phyloP scores from a whole-genome alignment of 37 sponge, comb jelly and placozoan genomes.

The Haliclona indistincta region DNA sequence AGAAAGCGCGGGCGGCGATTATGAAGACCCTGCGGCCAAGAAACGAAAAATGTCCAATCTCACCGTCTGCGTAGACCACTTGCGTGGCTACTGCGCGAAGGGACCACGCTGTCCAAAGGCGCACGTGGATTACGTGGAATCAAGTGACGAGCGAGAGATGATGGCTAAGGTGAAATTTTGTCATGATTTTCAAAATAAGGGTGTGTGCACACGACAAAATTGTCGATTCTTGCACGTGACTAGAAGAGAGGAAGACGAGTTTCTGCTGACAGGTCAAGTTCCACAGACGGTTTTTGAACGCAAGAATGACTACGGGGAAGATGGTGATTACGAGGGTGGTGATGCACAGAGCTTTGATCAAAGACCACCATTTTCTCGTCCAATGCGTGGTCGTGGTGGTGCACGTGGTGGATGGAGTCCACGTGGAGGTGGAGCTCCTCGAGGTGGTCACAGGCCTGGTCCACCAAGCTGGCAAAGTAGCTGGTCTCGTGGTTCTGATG shows the following conservation, averaged over 20 bases:
- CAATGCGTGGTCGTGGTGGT: slow-evolving; percentile 15
- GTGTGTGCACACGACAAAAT: slow-evolving; percentile 33
- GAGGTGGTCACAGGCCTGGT: slow-evolving; percentile 27
- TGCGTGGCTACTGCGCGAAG: slow-evolving; percentile 51
- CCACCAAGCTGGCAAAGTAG: background rate
- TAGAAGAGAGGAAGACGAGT: slow-evolving; percentile 68
- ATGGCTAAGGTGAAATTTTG: slow-evolving; percentile 64
- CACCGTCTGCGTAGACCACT: slow-evolving; percentile 55
- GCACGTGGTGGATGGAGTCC: slow-evolving; percentile 11
- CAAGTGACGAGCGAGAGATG: slow-evolving; percentile 58
- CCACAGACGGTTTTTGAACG: slow-evolving; percentile 56
- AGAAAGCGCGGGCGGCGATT: background rate
- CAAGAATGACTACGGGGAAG: slow-evolving; percentile 13
- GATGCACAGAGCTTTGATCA: too few species aligned
- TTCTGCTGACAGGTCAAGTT: slow-evolving; percentile 54
- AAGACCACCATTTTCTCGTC: too few species aligned
- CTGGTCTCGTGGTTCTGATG: too few species aligned
- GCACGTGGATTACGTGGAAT: slow-evolving; percentile 54
- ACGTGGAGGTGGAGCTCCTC: background rate
- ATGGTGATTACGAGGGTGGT: slow-evolving; percentile 1
- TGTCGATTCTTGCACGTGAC: slow-evolving; percentile 69
- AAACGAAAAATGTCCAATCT: slow-evolving; percentile 37
- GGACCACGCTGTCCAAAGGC: slow-evolving; percentile 55
- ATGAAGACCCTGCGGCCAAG: slow-evolving; percentile 28
- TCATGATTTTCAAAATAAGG: slow-evolving; percentile 64